These are phyloP conservation scores for Meghimatium bilineatum DNA, from an alignment of 2,888 invertebrate genomes.

Conservation along the genomic window DNA sequence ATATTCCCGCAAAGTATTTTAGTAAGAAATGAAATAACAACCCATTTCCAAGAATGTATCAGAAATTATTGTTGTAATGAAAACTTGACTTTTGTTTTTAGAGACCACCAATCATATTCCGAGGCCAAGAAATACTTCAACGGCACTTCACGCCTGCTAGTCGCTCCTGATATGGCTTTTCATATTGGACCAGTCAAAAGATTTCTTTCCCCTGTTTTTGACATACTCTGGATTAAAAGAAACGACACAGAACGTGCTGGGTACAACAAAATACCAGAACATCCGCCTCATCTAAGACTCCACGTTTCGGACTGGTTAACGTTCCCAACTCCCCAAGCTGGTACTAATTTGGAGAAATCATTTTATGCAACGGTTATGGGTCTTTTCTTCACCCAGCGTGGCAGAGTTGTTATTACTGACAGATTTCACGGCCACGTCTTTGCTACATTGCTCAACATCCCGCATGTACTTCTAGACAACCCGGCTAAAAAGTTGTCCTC, in stretches of 20 bases:
- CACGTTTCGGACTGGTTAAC: slow-evolving; percentile 47
- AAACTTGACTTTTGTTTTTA: slow-evolving; percentile 47
- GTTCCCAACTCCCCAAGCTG: slow-evolving; percentile 31
- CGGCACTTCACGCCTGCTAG: slow-evolving; percentile 33
- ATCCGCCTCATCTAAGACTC: slow-evolving; percentile 36
- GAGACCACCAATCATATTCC: slow-evolving; percentile 44
- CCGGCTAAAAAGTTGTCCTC: slow-evolving; percentile 48
- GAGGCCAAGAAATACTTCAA: slow-evolving; percentile 38
- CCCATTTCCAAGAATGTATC: slow-evolving; percentile 3
- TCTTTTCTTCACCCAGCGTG: slow-evolving; percentile 49
- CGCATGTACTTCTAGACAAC: slow-evolving; percentile 57
- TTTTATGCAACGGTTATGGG: slow-evolving; percentile 44
- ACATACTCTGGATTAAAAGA: slow-evolving; percentile 54
- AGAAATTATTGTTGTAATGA: slow-evolving; percentile 42
- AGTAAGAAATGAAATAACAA: background rate
- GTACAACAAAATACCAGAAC: slow-evolving; percentile 21
- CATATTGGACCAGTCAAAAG: slow-evolving; percentile 51
- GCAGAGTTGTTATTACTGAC: slow-evolving; percentile 56
- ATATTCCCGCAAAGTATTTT: slow-evolving; percentile 54
- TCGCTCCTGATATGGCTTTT: slow-evolving; percentile 57
- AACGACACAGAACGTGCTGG: slow-evolving; percentile 45
- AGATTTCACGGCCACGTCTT: slow-evolving; percentile 57
- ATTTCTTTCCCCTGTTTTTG: slow-evolving; percentile 51
- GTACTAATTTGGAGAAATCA: slow-evolving; percentile 41
- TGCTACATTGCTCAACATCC: slow-evolving; percentile 52